phyloP scores from a whole-genome alignment of 2,113 vertebrate species.

The Cynoglossus semilaevis region DNA sequence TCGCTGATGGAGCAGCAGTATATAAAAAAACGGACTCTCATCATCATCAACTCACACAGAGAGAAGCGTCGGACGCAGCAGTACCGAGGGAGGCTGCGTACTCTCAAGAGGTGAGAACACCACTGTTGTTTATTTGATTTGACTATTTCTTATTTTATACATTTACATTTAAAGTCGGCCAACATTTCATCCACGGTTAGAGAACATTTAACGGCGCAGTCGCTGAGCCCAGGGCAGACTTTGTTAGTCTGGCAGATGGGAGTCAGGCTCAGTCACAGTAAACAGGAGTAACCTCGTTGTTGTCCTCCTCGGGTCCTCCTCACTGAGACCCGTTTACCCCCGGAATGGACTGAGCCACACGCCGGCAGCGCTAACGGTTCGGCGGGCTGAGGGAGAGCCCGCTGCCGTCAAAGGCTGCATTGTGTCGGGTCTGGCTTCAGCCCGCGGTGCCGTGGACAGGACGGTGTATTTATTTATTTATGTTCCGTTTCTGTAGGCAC shows the following conservation, averaged over 20 bases:
- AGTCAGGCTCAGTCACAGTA: no score
- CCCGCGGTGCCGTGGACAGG: constrained; percentile 51
- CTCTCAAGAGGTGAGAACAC: constrained; percentile 31
- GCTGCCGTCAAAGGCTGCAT: constrained; percentile 64
- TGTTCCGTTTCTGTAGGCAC: background rate
- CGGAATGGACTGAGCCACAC: background rate
- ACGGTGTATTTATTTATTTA: constrained; percentile 28
- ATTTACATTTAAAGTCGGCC: no score
- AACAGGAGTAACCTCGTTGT: background rate
- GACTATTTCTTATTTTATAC: no score
- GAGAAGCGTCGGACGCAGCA: constrained; percentile 64
- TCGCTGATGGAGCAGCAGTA: constrained; percentile 44
- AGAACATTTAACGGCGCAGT: no score
- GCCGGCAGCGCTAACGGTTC: background rate
- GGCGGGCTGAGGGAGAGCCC: constrained; percentile 28
- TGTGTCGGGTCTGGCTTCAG: constrained; percentile 60
- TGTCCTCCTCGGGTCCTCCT: constrained; percentile 1
- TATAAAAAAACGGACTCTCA: constrained; percentile 9
- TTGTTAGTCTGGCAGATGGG: no score
- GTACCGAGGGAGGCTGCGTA: constrained; percentile 27
- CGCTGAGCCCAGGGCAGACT: no score
- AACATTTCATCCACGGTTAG: no score
- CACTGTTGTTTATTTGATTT: background rate
- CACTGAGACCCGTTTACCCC: background rate
- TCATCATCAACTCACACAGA: constrained; percentile 41